These are phyloP conservation scores for Hepsetus odoe DNA, from an alignment of 2,113 vertebrate genomes.

Conservation along the genomic window DNA sequence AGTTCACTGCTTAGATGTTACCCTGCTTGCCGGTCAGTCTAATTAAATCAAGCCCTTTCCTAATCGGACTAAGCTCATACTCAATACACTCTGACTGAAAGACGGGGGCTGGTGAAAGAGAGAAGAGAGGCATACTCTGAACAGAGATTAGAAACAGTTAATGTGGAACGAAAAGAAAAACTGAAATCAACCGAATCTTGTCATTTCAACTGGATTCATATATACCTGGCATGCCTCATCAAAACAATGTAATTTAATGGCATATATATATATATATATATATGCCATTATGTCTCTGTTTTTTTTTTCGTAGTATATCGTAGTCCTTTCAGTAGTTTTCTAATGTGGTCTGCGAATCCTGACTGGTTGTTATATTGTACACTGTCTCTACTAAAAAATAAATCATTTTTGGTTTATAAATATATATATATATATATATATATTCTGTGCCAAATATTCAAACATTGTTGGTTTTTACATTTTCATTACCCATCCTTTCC, in stretches of 20 bases:
- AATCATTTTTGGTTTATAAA: no score
- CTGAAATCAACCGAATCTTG: not conserved
- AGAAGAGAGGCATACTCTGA: not conserved
- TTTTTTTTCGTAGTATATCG: no score
- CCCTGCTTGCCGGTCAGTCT: slow-evolving; percentile 54
- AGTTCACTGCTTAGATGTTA: slow-evolving; percentile 36
- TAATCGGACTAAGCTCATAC: slow-evolving; percentile 63
- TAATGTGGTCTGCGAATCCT: no score
- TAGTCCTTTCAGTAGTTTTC: no score
- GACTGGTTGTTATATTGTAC: no score
- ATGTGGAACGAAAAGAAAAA: not conserved
- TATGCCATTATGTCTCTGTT: no score
- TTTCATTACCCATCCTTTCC: slow-evolving; percentile 62
- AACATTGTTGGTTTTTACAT: not conserved
- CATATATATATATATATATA: no score
- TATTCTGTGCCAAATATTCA: no score
- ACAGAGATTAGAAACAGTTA: not conserved
- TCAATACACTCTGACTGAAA: slow-evolving; percentile 63
- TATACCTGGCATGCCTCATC: no score
- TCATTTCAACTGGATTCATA: no score
- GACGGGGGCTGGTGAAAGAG: slow-evolving; percentile 16
- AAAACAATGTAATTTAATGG: no score
- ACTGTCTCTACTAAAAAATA: no score
- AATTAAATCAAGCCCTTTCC: slow-evolving; percentile 69
- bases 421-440: not conserved